Conservation (phyloP, 2,888 invertebrate genomes). For the Noctua fimbriata region DNA sequence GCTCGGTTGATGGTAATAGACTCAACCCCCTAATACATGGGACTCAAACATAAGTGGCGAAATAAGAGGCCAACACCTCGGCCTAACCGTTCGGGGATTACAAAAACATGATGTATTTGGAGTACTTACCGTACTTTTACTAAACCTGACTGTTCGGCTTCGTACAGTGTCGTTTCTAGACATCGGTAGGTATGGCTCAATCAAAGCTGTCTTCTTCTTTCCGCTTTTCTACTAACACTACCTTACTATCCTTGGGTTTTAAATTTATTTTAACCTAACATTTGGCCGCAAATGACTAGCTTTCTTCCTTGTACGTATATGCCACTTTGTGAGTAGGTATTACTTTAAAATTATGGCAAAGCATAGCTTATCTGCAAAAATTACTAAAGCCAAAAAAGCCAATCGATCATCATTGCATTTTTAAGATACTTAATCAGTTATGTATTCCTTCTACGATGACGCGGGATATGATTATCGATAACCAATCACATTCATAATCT, state of each 20-base stretch:
- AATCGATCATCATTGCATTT: slow-evolving; percentile 44
- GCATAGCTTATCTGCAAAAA: slow-evolving; percentile 2
- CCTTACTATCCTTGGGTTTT: not conserved
- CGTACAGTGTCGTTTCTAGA: not conserved
- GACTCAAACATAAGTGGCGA: not conserved
- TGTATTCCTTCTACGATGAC: slow-evolving; percentile 29
- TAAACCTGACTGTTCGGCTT: not conserved
- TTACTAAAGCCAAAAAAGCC: slow-evolving; percentile 2
- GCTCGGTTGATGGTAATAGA: not conserved
- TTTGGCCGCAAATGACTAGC: not conserved
- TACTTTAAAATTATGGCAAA: not conserved
- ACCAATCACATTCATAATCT: slow-evolving; percentile 21
- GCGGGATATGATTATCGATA: slow-evolving; percentile 23
- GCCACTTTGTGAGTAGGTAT: not conserved
- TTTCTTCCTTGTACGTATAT: not conserved
- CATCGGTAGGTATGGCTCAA: not conserved
- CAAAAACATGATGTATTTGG: not conserved
- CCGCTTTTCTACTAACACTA: not conserved
- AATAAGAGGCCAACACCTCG: not conserved
- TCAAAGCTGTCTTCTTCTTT: not conserved
- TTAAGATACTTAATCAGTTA: slow-evolving; percentile 21
- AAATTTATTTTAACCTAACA: not conserved
- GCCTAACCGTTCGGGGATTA: not conserved
- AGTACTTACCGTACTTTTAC: not conserved
- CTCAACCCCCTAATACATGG: not conserved